Conservation (phyloP, 2,113 vertebrate species). For the Cinclus cinclus region DNA sequence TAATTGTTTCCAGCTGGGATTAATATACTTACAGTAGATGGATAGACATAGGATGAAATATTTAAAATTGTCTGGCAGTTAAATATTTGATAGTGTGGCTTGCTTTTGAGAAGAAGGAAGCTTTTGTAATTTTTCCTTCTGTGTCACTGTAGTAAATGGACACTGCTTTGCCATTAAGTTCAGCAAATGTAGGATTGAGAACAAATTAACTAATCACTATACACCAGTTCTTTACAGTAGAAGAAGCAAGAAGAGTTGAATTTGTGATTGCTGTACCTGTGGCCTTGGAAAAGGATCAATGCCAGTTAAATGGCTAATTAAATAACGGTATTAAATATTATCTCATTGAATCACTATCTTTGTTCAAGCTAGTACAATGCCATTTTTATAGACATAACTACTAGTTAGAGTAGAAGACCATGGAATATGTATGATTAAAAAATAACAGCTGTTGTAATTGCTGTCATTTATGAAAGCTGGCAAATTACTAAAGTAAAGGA, state of each 20-base stretch:
- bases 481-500: background rate
- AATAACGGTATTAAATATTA: background rate
- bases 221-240: background rate
- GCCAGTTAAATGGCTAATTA: background rate
- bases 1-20: background rate
- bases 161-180: background rate
- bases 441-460: background rate
- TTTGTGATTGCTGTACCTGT: background rate
- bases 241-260: background rate
- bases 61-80: background rate
- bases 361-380: background rate
- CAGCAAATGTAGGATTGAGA: background rate
- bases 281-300: background rate
- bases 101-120: background rate
- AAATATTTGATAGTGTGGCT: background rate
- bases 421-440: background rate
- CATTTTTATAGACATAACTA: background rate
- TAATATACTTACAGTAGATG: constrained; percentile 1
- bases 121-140: background rate
- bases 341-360: background rate
- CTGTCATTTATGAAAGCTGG: background rate
- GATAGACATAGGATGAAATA: background rate
- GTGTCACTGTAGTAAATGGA: background rate
- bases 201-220: background rate
- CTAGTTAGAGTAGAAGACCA: background rate